phyloP scores from a whole-genome alignment of 2,797 vertebrate species.

The Balearica regulorum region DNA sequence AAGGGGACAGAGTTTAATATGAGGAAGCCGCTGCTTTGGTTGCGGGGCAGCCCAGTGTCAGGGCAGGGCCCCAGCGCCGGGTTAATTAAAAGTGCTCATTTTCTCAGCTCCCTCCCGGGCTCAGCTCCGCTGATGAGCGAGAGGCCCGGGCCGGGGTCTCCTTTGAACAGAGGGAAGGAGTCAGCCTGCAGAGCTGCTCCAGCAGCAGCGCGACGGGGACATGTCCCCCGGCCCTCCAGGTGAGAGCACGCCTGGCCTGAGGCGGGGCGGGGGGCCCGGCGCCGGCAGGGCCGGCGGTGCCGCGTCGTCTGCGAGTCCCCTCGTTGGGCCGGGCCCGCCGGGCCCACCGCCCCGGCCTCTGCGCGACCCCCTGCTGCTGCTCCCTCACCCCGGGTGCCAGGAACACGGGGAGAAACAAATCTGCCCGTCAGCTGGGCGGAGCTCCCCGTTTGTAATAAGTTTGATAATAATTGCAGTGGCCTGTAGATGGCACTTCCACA shows the following conservation, averaged over 20 bases:
- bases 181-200: neutral
- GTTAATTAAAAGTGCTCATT: fast-evolving
- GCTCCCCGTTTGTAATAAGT: fast-evolving
- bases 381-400: fast-evolving
- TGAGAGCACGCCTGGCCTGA: neutral
- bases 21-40: neutral
- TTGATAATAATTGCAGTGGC: fast-evolving
- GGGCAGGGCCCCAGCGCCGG: neutral
- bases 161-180: neutral
- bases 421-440: too few relatives aligned
- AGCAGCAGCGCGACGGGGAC: neutral
- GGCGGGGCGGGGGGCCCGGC: neutral
- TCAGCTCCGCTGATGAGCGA: fast-evolving
- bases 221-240: too few relatives aligned
- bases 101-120: neutral
- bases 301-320: neutral
- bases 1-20: neutral
- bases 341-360: too few relatives aligned
- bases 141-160: neutral
- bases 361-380: fast-evolving
- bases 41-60: neutral
- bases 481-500: conserved; percentile 10
- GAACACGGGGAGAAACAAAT: fast-evolving
- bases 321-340: neutral
- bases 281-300: neutral